phyloP scores from a whole-genome alignment of 2,888 invertebrate species.

The Pristionchus arcanus region DNA sequence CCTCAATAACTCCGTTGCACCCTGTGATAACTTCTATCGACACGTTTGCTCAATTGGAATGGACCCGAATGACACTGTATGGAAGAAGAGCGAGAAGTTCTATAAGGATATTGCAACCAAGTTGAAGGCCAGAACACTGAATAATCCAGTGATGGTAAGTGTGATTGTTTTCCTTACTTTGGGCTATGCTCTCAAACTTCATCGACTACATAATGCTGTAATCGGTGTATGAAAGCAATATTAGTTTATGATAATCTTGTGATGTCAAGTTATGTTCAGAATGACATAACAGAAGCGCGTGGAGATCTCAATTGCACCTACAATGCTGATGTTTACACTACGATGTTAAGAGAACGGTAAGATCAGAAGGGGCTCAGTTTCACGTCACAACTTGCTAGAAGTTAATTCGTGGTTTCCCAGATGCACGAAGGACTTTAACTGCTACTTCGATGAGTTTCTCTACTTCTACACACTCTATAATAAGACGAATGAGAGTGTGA shows the following conservation, averaged over 20 bases:
- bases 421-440: not conserved
- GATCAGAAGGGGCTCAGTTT: not conserved
- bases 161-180: too few species aligned
- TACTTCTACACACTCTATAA: slow-evolving; percentile 30
- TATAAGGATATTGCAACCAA: not conserved
- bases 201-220: too few species aligned
- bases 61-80: not conserved
- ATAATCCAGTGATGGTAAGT: slow-evolving; percentile 44
- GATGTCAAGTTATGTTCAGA: not conserved
- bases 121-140: not conserved
- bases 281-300: slow-evolving; percentile 12
- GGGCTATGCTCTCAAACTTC: too few species aligned
- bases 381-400: not conserved
- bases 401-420: not conserved
- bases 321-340: slow-evolving; percentile 15
- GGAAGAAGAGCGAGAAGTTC: not conserved
- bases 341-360: not conserved
- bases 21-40: slow-evolving; percentile 29
- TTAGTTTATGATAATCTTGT: too few species aligned
- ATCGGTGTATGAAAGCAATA: too few species aligned
- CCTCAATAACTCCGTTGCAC: not conserved
- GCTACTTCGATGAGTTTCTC: slow-evolving; percentile 44
- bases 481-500: slow-evolving; percentile 12
- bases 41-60: slow-evolving; percentile 35
- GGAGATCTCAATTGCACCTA: not conserved